Evolutionary conservation across 2,888 invertebrate species (phyloP).

Genomic region (Ichneumon xanthorius): DNA sequence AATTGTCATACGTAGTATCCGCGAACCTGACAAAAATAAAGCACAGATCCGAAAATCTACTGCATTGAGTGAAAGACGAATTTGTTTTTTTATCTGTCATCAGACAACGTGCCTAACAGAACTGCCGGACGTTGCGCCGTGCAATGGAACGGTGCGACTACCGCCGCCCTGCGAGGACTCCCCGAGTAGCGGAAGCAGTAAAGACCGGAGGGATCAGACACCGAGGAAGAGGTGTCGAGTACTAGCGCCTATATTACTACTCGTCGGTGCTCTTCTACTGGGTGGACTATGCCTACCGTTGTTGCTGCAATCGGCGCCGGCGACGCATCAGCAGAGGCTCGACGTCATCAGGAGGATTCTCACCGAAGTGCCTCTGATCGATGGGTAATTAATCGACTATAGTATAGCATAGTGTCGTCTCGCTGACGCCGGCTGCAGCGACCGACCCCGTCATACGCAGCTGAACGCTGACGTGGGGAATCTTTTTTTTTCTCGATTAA

Average conservation of each 20-base stretch:
- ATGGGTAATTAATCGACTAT: slow-evolving; percentile 87
- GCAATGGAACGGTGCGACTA: slow-evolving; percentile 82
- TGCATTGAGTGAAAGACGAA: neutral
- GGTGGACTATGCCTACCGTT: slow-evolving; percentile 84
- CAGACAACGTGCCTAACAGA: slow-evolving; percentile 86
- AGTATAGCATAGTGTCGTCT: neutral
- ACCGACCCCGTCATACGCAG: neutral
- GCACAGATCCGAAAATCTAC: neutral
- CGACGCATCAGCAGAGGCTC: slow-evolving; percentile 88
- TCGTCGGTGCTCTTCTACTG: slow-evolving; percentile 81
- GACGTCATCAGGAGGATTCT: slow-evolving; percentile 89
- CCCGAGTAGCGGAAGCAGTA: slow-evolving; percentile 83
- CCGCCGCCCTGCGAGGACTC: slow-evolving; percentile 83
- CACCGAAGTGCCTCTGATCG: slow-evolving; percentile 90
- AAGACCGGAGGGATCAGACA: slow-evolving; percentile 79
- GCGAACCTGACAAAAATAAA: too few relatives aligned
- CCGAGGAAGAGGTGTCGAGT: slow-evolving; percentile 82
- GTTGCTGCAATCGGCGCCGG: slow-evolving; percentile 83
- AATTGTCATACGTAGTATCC: too few relatives aligned
- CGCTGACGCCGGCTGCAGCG: slow-evolving; percentile 6
- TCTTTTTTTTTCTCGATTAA: slow-evolving; percentile 8
- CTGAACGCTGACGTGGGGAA: neutral
- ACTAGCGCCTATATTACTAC: slow-evolving; percentile 81
- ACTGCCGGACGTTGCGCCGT: slow-evolving; percentile 85
- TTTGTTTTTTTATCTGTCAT: slow-evolving; percentile 64